phyloP scores from a whole-genome alignment of 1,140 invertebrate species.

The Stratiolaelaps scimitus region DNA sequence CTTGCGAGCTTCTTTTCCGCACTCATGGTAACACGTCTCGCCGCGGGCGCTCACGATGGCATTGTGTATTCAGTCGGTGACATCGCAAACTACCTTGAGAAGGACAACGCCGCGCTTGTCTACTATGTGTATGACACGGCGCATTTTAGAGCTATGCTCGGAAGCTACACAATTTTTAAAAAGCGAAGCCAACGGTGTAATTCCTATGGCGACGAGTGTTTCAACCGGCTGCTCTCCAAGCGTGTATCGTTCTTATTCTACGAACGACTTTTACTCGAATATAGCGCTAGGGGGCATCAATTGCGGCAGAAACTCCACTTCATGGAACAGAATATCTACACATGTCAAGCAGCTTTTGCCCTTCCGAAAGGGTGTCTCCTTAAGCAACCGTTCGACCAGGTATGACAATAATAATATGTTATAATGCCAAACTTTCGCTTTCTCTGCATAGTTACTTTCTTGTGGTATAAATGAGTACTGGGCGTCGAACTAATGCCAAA shows the following conservation, averaged over 20 bases:
- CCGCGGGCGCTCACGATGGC: neutral
- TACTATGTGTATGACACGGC: neutral
- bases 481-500: too few relatives aligned
- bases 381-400: neutral
- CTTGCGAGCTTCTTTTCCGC: neutral
- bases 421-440: too few relatives aligned
- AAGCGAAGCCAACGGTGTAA: neutral
- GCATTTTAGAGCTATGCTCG: neutral
- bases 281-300: too few relatives aligned
- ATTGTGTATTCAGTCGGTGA: constrained; percentile 1
- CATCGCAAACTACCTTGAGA: neutral
- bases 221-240: neutral
- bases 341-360: neutral
- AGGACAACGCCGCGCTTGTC: neutral
- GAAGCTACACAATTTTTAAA: neutral
- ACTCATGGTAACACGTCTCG: neutral
- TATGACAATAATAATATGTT: too few relatives aligned
- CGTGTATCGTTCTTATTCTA: neutral
- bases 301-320: too few relatives aligned
- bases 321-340: neutral
- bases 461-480: too few relatives aligned
- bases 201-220: neutral
- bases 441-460: too few relatives aligned
- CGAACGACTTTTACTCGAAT: constrained; percentile 1
- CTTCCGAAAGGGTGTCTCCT: constrained; percentile 5